Conservation (phyloP, 2,113 vertebrate species). For the Albula goreensis region DNA sequence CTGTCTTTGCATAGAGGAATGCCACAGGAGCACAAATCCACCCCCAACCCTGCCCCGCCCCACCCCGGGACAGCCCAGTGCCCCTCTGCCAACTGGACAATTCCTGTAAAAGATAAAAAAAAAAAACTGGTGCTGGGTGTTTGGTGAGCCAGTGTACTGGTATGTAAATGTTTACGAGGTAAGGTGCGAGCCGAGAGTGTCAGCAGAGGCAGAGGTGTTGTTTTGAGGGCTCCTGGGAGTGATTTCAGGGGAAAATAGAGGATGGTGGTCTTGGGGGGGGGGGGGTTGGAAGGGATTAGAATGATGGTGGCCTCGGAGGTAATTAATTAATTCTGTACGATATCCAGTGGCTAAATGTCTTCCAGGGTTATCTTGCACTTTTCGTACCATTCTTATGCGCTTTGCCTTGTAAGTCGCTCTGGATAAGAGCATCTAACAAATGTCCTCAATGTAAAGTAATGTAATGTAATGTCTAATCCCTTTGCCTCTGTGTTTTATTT, state of each 20-base stretch:
- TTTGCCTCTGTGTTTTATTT: constrained; percentile 35
- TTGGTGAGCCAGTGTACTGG: constrained; percentile 4
- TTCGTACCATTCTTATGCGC: no score
- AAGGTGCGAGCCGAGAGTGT: neutral
- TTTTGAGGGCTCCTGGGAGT: constrained; percentile 6
- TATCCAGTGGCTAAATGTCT: constrained; percentile 55
- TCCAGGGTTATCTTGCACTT: no score
- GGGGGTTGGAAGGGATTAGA: constrained; percentile 1
- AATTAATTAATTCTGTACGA: constrained; percentile 41
- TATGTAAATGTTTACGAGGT: constrained; percentile 13
- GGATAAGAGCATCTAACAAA: no score
- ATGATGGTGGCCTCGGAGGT: constrained; percentile 43
- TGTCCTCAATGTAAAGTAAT: no score
- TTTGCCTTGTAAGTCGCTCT: no score
- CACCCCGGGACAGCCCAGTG: neutral
- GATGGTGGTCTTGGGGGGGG: neutral
- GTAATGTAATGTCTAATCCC: constrained; percentile 18
- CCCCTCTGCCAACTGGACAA: neutral
- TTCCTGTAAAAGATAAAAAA: neutral
- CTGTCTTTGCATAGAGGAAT: neutral
- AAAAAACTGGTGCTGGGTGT: neutral
- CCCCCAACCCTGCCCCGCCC: neutral
- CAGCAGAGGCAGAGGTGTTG: neutral
- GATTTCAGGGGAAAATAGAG: neutral
- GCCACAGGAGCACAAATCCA: neutral